Evolutionary conservation across 2,888 invertebrate genomes (phyloP).

Genomic region (Acleris laterana): DNA sequence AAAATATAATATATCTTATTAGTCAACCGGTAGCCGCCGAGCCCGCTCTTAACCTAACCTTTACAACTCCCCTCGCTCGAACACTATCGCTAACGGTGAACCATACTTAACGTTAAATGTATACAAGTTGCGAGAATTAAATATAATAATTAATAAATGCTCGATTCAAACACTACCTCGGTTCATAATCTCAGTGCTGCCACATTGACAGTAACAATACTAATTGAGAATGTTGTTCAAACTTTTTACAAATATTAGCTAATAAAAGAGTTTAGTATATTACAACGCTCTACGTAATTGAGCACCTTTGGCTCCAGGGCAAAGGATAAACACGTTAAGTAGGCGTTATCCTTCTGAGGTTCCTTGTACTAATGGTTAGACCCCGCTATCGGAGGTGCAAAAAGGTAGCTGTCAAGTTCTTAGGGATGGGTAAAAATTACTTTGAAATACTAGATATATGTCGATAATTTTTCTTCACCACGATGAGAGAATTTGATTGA

Average conservation of each 20-base stretch:
- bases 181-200: slow-evolving; percentile 2
- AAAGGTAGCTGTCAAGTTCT: too few relatives aligned
- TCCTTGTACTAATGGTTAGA: too few relatives aligned
- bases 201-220: neutral
- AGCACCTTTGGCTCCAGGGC: neutral
- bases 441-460: too few relatives aligned
- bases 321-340: neutral
- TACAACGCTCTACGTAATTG: too few relatives aligned
- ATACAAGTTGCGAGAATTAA: slow-evolving; percentile 17
- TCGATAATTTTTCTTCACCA: too few relatives aligned
- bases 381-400: too few relatives aligned
- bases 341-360: too few relatives aligned
- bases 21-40: neutral
- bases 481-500: too few relatives aligned
- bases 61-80: neutral
- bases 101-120: slow-evolving; percentile 18
- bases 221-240: neutral
- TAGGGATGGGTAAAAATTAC: too few relatives aligned
- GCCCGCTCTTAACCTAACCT: neutral
- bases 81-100: neutral
- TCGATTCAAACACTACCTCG: slow-evolving; percentile 2
- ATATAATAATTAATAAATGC: slow-evolving; percentile 17
- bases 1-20: slow-evolving; percentile 49
- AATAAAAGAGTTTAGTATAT: too few relatives aligned
- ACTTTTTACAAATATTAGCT: neutral